Base-by-base conservation (phyloP, 2,113 vertebrate species). In the Terrapene triunguis region DNA sequence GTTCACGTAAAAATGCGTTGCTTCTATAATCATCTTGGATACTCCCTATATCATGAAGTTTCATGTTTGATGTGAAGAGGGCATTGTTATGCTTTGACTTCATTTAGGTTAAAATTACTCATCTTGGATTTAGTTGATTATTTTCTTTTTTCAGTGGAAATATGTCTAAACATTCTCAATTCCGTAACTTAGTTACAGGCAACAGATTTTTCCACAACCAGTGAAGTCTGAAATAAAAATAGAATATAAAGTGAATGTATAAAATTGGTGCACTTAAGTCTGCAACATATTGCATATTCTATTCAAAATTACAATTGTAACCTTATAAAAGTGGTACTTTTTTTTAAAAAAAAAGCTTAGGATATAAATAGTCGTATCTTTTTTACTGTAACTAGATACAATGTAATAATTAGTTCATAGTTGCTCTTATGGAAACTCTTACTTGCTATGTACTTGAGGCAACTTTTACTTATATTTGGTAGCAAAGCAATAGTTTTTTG, bases 31-130 rank as follows among this genome's bases (percentile, higher is more conserved):
- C 87, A 96, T 93, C 44, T 85, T 97, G 94, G 93, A 95, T 97
- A 94, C 93, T 95, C 80, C 94, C 85, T 96, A 96, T 62, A 85
- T 88, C 62, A 89, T 98, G 96, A 98, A 96, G 93, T 98, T 97
- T 90, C 97, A 96, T 96, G 96, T 94, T 98, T 90, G 97, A 92
- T 97, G 95, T 96, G 95, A 98, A 94, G 80, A 96, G 97, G 98
- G 97, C 97, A 98, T 98, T 98, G 98, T 97, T 94, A 95, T 95
- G 96, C 97, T 98, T 97, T 27, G 97, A 95, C 92, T 98, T 97
- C 95, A 95, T 97, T 97, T 85, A 97, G 85, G 87, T 97, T 96
- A 97, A 94, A 96, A 95, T 94, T 96, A 90, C 95, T 96, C 96
- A 89, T 88, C 69, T 97, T 96, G 91, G 69, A 97, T 97, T 91